These are phyloP conservation scores for Aporrectodea caliginosa DNA, from an alignment of 1,140 invertebrate species.

Conservation along the genomic window DNA sequence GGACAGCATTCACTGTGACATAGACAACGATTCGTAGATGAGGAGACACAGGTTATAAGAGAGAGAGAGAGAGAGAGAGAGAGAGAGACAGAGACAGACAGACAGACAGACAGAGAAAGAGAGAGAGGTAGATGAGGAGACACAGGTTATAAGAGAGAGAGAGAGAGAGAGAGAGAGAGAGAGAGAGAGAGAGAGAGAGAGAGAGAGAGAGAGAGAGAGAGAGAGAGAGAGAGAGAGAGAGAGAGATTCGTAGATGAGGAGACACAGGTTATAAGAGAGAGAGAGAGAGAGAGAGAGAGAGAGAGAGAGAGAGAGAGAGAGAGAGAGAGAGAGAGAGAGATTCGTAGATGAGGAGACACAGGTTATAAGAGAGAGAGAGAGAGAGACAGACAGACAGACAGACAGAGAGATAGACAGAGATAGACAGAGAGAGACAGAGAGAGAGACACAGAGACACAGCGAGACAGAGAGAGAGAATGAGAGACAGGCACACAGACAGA, in stretches of 20 bases:
- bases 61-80: not conserved
- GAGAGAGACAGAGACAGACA: not conserved
- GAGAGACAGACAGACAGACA: not conserved
- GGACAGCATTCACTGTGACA: too few species aligned
- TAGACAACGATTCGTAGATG: not conserved
- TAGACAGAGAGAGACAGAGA: not conserved
- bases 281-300: not conserved
- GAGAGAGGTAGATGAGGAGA: not conserved
- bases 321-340: not conserved
- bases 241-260: not conserved
- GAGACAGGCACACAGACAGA: not conserved
- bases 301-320: not conserved
- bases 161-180: not conserved
- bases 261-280: not conserved
- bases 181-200: not conserved
- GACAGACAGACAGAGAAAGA: not conserved
- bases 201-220: not conserved
- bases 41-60: not conserved
- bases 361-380: not conserved
- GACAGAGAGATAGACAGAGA: not conserved
- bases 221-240: not conserved
- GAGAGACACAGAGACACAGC: not conserved
- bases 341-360: not conserved
- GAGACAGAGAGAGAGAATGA: not conserved
- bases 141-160: not conserved